Percentiles rank a stretch among this genome's conserved stretches.
These are phyloP conservation scores for Coracopsis vasa DNA, from an alignment of 2,113 vertebrate genomes.

Conservation along the genomic window DNA sequence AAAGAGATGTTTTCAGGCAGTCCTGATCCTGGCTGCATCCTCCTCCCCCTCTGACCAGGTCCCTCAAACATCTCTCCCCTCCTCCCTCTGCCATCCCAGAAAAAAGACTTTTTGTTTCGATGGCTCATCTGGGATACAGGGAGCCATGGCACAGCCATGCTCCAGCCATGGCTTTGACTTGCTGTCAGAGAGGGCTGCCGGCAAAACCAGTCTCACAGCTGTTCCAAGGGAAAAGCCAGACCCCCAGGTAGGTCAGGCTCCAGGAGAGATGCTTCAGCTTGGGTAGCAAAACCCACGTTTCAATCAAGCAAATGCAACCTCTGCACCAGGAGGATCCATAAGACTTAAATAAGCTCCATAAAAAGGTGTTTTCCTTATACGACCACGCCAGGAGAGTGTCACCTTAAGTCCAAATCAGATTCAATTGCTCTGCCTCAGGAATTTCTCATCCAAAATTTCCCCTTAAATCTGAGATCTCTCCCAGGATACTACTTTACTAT, in stretches of 20 bases:
- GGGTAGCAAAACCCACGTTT: background rate
- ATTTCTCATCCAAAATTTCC: conserved; percentile 13
- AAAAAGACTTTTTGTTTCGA: background rate
- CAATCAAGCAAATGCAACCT: background rate
- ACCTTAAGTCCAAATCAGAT: background rate
- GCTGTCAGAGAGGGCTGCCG: background rate
- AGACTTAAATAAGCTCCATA: background rate
- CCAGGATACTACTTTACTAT: conserved; percentile 44
- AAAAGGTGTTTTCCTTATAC: background rate
- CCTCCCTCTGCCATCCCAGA: fast-evolving
- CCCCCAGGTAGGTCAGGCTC: background rate
- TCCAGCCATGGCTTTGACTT: background rate
- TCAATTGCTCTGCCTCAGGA: background rate
- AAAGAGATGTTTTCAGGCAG: background rate
- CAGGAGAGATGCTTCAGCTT: background rate
- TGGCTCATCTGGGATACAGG: background rate
- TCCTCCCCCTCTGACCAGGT: background rate
- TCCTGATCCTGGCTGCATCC: background rate
- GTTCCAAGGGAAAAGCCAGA: background rate
- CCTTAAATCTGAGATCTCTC: conserved; percentile 46
- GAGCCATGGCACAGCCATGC: background rate
- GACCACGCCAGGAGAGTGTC: background rate
- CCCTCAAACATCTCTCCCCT: background rate
- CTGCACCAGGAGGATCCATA: background rate
- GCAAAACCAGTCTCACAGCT: fast-evolving